Evolutionary conservation across 2,797 vertebrate species (phyloP).

Genomic region (Tolypeutes matacus): DNA sequence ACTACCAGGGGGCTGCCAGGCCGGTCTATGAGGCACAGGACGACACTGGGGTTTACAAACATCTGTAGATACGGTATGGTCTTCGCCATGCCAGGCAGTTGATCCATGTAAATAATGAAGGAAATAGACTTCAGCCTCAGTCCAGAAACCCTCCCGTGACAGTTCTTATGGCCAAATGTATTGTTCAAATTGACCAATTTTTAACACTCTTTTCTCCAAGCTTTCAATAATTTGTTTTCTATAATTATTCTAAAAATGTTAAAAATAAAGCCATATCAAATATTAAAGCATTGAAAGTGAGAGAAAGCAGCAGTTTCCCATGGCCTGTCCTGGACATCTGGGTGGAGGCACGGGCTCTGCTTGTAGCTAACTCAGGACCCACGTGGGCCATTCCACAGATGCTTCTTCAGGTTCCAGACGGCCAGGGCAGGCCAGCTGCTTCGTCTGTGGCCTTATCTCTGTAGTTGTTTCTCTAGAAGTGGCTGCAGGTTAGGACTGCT

Average conservation of each 20-base stretch:
- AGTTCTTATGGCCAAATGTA: rapidly evolving
- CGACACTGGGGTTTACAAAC: neutral
- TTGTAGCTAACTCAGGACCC: neutral
- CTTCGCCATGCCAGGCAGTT: neutral
- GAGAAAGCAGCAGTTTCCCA: neutral
- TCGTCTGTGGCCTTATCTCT: rapidly evolving
- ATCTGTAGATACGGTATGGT: too few species aligned
- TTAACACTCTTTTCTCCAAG: neutral
- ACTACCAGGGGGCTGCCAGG: neutral
- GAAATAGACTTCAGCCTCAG: rapidly evolving
- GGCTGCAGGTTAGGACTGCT: neutral
- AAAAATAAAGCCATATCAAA: neutral
- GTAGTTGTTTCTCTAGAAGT: too few species aligned
- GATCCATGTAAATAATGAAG: neutral
- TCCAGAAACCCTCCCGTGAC: neutral
- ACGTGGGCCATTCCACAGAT: neutral
- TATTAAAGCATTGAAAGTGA: neutral
- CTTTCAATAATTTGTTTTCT: neutral
- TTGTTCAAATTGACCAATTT: neutral
- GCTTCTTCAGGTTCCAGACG: neutral
- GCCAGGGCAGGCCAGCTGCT: neutral
- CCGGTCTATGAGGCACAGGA: rapidly evolving
- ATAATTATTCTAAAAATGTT: neutral
- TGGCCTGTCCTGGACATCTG: rapidly evolving
- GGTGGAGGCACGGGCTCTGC: neutral